Evolutionary conservation across 2,888 invertebrate species (phyloP), one percentile per base, ranked within the genome.

Genomic region (Cheilosia scutellata): DNA sequence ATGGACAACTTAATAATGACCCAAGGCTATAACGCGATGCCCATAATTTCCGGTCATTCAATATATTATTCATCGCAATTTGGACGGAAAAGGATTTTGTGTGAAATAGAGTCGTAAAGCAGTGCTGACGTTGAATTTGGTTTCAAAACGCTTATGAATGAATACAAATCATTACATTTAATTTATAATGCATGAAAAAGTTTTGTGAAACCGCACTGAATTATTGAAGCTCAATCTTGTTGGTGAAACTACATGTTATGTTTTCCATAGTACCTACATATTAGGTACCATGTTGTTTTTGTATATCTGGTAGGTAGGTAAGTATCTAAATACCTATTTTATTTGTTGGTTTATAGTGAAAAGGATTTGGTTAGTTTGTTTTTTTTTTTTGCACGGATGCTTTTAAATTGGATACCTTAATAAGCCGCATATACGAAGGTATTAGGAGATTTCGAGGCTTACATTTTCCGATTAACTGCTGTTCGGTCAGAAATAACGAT

Each of bases 61-160:
- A 55, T 55, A 6, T 55, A 55, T 55, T 55, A 55, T 55, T 27
- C 13, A 68, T 31, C 42, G 29, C 31, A 44, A 9, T 72, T 40
- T 51, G 27, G 16, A 47, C 44, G 33, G 47, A 29, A 47, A 31
- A 47, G 11, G 27, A 49, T 27, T 49, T 27, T 29, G 51, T 11
- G 47, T 29, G 27, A n/a, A 47, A 37, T 27, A 47, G 5, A 11
- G 16, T 20, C 16, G 1, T 47, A 20, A 47, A 7, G 47, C n/a
- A 42, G 29, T 3, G 29, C 29, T 29, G 29, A 5, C 29, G 29
- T 16, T 47, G 47, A 7, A 47, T 16, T 47, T 6, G 7, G 9
- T 47, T 47, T 16, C 16, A 47, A 47, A 16, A 16, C 16, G 20
- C 47, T 20, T 47, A 47, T 5, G 13, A 44, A 44, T 47, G 20